Evolutionary conservation across 2,888 invertebrate genomes (phyloP), one percentile per base, ranked within the genome.

Genomic region (Graphium colonna): DNA sequence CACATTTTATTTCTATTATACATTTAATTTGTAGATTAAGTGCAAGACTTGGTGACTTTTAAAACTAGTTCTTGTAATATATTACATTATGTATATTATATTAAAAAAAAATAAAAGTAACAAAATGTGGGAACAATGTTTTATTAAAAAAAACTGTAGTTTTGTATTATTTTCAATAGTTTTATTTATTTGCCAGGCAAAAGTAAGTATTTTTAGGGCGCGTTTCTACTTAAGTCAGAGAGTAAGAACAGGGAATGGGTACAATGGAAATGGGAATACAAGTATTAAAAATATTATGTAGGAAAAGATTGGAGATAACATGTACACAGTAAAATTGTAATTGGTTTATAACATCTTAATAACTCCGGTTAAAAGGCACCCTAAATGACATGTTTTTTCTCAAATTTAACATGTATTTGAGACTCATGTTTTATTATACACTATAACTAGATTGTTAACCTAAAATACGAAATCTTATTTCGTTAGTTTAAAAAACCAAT

Each of bases 1-100:
- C 36, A 46, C 45, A 18, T 21, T 36, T 45, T 8, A 16, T 40
- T 21, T 42, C 10, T 36, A 18, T 13, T 46, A 36, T 46, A 18
- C 17, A 33, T 45, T 45, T 36, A 46, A 33, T 46, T 46, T 46
- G 17, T 46, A 46, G 36, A 9, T 21, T 46, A 46, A 21, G 18
- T 12, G 36, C 36, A 38, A 13, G 36, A 46, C 33, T 33, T 33
- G 21, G 47, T 38, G 47, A 52, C 42, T 47, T 41, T 40, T 18
- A 41, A 36, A 33, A 33, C 28, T 46, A 31, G 46, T 33, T 41
- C 31, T 47, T 52, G 47, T 52, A 52, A 47, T 47, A 52, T 52
- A 52, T 52, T 47, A 48, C 43, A 39, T 39, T 43, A 39, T 43
- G 43, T 53, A 53, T 43, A 48, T 47, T 16, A 33, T 52, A 48